A percentile compares a stretch with the other conserved stretches of the same genome.
Evolutionary conservation across 1,140 invertebrate species (phyloP).

Genomic region (Apis laboriosa): DNA sequence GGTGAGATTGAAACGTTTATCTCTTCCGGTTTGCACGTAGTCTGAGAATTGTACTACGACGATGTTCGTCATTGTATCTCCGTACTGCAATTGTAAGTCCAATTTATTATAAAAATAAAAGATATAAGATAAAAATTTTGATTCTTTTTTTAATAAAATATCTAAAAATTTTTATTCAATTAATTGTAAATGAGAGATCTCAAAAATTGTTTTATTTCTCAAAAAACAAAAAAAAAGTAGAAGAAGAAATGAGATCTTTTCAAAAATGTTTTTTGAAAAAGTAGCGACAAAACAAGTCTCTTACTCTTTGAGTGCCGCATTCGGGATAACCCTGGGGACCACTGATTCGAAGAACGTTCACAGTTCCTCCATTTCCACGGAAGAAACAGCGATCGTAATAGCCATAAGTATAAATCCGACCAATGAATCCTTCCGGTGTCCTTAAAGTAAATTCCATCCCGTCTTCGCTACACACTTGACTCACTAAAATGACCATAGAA

Average conservation of each 20-base stretch:
- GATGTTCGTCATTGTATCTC: constrained; percentile 96
- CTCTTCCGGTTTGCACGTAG: constrained; percentile 93
- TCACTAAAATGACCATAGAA: constrained; percentile 83
- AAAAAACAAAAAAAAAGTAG: neutral
- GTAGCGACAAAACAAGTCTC: neutral
- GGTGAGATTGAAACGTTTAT: constrained; percentile 95
- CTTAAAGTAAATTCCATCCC: constrained; percentile 96
- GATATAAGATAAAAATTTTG: neutral
- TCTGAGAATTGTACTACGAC: constrained; percentile 97
- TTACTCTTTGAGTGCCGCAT: constrained; percentile 89
- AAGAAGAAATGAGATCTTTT: neutral
- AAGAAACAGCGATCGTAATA: constrained; percentile 96
- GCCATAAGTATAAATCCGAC: constrained; percentile 94
- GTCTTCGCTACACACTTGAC: constrained; percentile 94
- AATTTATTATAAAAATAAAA: neutral
- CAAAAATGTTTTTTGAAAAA: neutral
- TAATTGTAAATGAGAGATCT: neutral
- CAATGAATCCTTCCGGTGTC: constrained; percentile 93
- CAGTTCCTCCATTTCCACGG: constrained; percentile 91
- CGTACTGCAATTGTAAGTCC: constrained; percentile 84
- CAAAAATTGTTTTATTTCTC: neutral
- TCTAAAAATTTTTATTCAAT: neutral
- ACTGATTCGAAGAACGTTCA: constrained; percentile 91
- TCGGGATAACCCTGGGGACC: constrained; percentile 94
- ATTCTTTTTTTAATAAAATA: neutral